A percentile compares a stretch with the other conserved stretches of the same genome.
phyloP scores from a whole-genome alignment of 2,888 invertebrate genomes.

The Tetrapedia diversipes region DNA sequence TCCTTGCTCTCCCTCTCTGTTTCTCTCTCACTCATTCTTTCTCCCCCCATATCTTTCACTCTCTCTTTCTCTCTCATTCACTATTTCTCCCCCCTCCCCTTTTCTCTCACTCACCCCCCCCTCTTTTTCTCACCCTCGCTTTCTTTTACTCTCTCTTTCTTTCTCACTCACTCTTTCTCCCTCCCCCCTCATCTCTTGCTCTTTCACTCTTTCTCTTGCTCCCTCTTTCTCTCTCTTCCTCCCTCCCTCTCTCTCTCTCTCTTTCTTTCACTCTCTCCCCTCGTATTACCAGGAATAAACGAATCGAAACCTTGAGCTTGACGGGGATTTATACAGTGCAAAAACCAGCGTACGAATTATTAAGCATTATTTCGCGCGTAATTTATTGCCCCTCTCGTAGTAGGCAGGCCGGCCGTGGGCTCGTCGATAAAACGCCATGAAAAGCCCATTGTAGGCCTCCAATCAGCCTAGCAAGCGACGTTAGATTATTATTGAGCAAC shows the following conservation, averaged over 20 bases:
- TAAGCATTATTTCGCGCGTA: slow-evolving; percentile 38
- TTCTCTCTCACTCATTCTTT: too few relatives aligned
- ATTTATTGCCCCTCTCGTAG: slow-evolving; percentile 38
- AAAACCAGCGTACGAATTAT: slow-evolving; percentile 50
- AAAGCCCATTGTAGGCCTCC: slow-evolving; percentile 17
- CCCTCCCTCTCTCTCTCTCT: slow-evolving; percentile 28
- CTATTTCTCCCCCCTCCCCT: too few relatives aligned
- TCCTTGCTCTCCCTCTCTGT: too few relatives aligned
- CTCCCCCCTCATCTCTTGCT: too few relatives aligned
- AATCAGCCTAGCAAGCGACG: slow-evolving; percentile 44
- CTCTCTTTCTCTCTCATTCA: too few relatives aligned
- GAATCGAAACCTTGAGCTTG: slow-evolving; percentile 42
- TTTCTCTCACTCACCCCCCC: too few relatives aligned
- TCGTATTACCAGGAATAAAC: slow-evolving; percentile 32
- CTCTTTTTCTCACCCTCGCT: slow-evolving; percentile 43
- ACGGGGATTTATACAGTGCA: slow-evolving; percentile 43
- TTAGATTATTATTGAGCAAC: slow-evolving; percentile 62
- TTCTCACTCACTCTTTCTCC: not conserved
- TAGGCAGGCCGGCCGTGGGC: slow-evolving; percentile 1
- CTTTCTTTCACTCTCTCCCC: too few relatives aligned
- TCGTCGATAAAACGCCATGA: slow-evolving; percentile 21
- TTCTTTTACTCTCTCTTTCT: slow-evolving; percentile 31
- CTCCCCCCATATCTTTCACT: too few relatives aligned
- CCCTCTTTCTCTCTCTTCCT: slow-evolving; percentile 33
- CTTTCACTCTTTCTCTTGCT: slow-evolving; percentile 31